Percentiles rank a stretch among this genome's conserved stretches.
Evolutionary conservation across 1,140 invertebrate genomes (phyloP).

Genomic region (Notospermus geniculatus): DNA sequence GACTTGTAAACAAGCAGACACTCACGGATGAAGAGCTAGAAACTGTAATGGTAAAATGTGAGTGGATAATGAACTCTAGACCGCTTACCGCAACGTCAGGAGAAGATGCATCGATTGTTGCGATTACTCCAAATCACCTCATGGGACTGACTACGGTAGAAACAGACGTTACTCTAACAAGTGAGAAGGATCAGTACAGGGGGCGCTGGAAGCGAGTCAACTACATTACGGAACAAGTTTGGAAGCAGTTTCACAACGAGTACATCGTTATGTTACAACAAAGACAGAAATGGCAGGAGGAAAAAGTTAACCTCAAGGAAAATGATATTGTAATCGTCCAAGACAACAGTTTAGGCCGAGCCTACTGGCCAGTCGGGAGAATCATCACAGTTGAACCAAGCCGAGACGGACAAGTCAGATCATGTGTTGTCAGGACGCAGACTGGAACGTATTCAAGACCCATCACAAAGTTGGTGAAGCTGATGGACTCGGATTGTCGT

Average conservation of each 20-base stretch:
- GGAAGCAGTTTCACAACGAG: neutral
- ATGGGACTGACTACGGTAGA: neutral
- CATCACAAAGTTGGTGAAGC: constrained; percentile 6
- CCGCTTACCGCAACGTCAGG: neutral
- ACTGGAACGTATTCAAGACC: neutral
- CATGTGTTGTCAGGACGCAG: constrained; percentile 1
- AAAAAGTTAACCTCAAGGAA: neutral
- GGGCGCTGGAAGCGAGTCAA: constrained; percentile 8
- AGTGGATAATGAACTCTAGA: constrained; percentile 3
- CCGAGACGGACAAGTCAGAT: constrained; percentile 3
- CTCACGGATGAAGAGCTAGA: neutral
- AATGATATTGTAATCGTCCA: neutral
- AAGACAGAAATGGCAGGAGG: neutral
- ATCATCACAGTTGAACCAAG: neutral
- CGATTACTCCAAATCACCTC: too few species aligned
- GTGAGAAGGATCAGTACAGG: neutral
- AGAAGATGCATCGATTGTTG: neutral
- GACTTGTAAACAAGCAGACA: constrained; percentile 2
- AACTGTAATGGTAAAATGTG: neutral
- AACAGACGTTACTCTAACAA: neutral
- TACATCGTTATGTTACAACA: neutral
- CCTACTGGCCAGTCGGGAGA: constrained; percentile 9
- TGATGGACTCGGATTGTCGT: too few species aligned
- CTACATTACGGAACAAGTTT: neutral
- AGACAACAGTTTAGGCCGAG: constrained; percentile 1